A percentile compares a stretch with the other conserved stretches of the same genome.
Evolutionary conservation across 2,888 invertebrate species (phyloP).

Genomic region (Idaea biselata): DNA sequence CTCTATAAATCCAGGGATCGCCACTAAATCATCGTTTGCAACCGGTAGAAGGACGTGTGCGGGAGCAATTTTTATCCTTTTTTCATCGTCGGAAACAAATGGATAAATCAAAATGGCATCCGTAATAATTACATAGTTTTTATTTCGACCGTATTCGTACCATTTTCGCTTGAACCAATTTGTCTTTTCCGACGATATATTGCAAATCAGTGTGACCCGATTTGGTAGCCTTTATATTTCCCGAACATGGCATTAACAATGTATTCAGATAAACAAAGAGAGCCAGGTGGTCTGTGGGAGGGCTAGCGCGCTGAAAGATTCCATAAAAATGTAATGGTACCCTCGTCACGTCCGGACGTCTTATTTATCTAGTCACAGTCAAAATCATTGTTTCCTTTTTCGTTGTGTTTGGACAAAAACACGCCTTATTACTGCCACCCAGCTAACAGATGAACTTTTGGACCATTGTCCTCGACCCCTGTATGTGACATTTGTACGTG

Average conservation of each 20-base stretch:
- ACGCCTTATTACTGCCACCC: constrained; percentile 65
- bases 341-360: constrained; percentile 75
- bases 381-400: constrained; percentile 76
- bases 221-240: constrained; percentile 31
- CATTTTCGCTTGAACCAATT: constrained; percentile 21
- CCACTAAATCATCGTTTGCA: constrained; percentile 73
- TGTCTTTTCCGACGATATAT: constrained; percentile 22
- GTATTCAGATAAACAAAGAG: constrained; percentile 64
- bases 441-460: constrained; percentile 70
- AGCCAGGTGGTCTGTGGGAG: constrained; percentile 56
- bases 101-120: constrained; percentile 44
- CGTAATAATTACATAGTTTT: constrained; percentile 39
- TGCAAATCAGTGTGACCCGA: constrained; percentile 33
- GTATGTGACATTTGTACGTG: constrained; percentile 62
- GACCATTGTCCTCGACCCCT: constrained; percentile 62
- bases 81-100: constrained; percentile 53
- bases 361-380: constrained; percentile 77
- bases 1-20: constrained; percentile 70
- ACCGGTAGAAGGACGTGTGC: constrained; percentile 53
- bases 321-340: constrained; percentile 74
- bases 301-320: constrained; percentile 63
- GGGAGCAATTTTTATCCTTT: constrained; percentile 58
- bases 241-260: constrained; percentile 56
- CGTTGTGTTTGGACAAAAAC: constrained; percentile 64
- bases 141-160: constrained; percentile 19